A percentile compares a stretch with the other conserved stretches of the same genome.
Evolutionary conservation across 2,797 vertebrate species (phyloP).

Genomic region (Clarias fuscus): DNA sequence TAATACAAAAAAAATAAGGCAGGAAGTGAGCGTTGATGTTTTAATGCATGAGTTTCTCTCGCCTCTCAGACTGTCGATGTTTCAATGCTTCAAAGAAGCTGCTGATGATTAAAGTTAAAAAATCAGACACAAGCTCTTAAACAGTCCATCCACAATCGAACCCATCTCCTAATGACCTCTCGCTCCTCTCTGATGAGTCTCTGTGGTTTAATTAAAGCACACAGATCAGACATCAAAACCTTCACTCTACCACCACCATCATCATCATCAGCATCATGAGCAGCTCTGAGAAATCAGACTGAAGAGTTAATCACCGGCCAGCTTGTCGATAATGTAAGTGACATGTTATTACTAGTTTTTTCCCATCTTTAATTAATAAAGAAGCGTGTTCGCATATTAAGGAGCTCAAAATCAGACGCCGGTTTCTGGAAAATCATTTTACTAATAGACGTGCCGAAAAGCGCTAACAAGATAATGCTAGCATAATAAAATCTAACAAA

Average conservation of each 20-base stretch:
- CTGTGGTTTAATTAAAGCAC: constrained; percentile 41
- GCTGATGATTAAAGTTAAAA: constrained; percentile 39
- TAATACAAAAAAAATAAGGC: neutral
- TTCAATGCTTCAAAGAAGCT: neutral
- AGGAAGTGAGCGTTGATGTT: neutral
- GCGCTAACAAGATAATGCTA: neutral
- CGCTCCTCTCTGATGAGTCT: constrained; percentile 18
- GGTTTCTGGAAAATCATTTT: neutral
- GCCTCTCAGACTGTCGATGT: neutral
- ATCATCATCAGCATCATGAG: constrained; percentile 17
- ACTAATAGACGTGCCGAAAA: neutral
- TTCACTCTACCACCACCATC: constrained; percentile 24
- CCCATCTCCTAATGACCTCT: constrained; percentile 14
- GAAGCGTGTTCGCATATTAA: constrained; percentile 16
- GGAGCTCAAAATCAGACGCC: neutral
- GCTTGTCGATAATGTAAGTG: neutral
- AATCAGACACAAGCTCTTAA: neutral
- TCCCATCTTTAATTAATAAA: constrained; percentile 14
- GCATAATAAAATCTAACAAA: neutral
- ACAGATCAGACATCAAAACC: constrained; percentile 37
- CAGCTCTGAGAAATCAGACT: neutral
- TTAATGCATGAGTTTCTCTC: neutral
- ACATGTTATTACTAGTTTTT: constrained; percentile 33
- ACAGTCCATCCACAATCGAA: constrained; percentile 20
- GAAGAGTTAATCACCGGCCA: neutral